Conservation (phyloP, 2,113 vertebrate genomes). For the Tursiops truncatus region DNA sequence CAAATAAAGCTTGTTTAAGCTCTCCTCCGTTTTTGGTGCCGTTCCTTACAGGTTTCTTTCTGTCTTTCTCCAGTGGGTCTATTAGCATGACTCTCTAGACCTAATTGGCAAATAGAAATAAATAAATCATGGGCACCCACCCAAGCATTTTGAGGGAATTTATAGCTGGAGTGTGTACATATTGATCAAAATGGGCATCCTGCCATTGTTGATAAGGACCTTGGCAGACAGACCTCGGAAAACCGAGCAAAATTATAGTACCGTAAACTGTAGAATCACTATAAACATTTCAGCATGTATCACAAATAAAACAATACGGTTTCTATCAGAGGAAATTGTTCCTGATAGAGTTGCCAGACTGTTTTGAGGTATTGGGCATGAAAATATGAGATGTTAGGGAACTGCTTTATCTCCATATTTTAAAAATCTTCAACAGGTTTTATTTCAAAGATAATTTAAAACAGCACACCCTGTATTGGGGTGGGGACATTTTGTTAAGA, state of each 20-base stretch:
- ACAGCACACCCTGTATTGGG: not conserved
- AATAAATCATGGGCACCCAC: slow-evolving; percentile 59
- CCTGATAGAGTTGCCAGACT: not conserved
- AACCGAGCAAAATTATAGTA: slow-evolving; percentile 64
- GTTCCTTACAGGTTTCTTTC: not conserved
- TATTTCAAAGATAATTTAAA: slow-evolving; percentile 48
- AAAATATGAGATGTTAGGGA: slow-evolving; percentile 33
- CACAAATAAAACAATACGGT: slow-evolving; percentile 31
- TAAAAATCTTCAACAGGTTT: slow-evolving; percentile 4
- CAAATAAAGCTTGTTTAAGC: too few species aligned
- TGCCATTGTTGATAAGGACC: slow-evolving; percentile 53
- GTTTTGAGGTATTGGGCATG: not conserved
- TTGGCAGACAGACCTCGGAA: slow-evolving; percentile 55
- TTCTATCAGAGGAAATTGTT: slow-evolving; percentile 50
- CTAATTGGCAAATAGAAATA: slow-evolving; percentile 65
- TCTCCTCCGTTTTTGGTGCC: too few species aligned
- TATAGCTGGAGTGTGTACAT: slow-evolving; percentile 53
- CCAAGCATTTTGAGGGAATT: slow-evolving; percentile 62
- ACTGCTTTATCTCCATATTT: slow-evolving; percentile 20
- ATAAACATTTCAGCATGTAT: slow-evolving; percentile 57
- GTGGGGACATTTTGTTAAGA: not conserved
- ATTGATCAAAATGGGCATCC: slow-evolving; percentile 62
- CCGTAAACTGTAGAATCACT: slow-evolving; percentile 25
- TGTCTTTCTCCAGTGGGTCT: slow-evolving; percentile 37
- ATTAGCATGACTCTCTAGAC: slow-evolving; percentile 54